These are phyloP conservation scores for Nylanderia fulva DNA, from an alignment of 1,140 invertebrate species.

Conservation along the genomic window DNA sequence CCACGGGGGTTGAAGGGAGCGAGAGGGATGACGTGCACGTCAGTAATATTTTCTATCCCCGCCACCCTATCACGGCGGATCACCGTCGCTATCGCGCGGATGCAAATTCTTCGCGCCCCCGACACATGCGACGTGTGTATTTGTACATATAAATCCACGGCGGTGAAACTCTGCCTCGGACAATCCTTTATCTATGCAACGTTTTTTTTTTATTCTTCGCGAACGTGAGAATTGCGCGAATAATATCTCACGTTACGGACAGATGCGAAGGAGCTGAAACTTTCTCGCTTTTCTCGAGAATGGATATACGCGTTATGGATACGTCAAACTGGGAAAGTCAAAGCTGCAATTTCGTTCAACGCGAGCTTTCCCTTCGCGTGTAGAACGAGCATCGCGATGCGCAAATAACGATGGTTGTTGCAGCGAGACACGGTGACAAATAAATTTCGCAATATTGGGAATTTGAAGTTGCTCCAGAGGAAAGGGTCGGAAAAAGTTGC, in stretches of 20 bases:
- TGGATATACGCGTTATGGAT: background rate
- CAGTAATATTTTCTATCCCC: conserved; percentile 57
- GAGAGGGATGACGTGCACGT: conserved; percentile 28
- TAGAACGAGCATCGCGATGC: background rate
- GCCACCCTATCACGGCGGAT: background rate
- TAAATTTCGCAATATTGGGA: conserved; percentile 30
- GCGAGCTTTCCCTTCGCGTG: conserved; percentile 5
- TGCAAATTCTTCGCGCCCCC: conserved; percentile 65
- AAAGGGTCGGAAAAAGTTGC: background rate
- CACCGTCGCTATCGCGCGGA: conserved; percentile 55
- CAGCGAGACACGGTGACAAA: conserved; percentile 27
- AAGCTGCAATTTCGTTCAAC: conserved; percentile 23
- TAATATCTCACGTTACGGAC: background rate
- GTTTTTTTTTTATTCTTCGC: background rate
- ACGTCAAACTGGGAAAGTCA: conserved; percentile 25
- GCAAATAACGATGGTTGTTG: conserved; percentile 18
- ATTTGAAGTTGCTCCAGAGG: conserved; percentile 17
- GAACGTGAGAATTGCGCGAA: background rate
- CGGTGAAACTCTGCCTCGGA: background rate
- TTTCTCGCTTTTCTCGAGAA: background rate
- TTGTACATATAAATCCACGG: conserved; percentile 44
- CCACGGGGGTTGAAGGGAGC: too few species aligned
- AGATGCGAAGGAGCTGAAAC: background rate
- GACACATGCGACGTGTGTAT: conserved; percentile 4
- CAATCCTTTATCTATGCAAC: background rate